Evolutionary conservation across 2,797 vertebrate species (phyloP).

Genomic region (Furcifer pardalis): DNA sequence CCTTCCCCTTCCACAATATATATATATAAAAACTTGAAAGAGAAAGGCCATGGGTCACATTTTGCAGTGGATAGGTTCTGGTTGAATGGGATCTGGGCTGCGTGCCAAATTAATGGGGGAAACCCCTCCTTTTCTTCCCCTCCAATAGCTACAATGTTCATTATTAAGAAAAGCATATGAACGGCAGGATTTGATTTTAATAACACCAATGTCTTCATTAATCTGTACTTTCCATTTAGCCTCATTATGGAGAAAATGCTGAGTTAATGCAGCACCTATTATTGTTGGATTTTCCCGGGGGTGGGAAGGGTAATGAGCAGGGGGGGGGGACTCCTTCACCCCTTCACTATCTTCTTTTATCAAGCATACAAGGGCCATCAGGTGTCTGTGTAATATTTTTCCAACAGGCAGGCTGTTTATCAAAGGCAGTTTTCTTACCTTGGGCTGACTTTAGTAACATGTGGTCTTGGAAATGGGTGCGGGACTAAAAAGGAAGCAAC

Average conservation of each 20-base stretch:
- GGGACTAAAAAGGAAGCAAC: constrained; percentile 1
- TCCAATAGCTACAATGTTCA: constrained; percentile 88
- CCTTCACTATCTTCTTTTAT: constrained; percentile 73
- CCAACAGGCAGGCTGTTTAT: constrained; percentile 68
- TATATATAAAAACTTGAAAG: constrained; percentile 77
- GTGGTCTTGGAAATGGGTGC: neutral
- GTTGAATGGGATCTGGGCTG: constrained; percentile 95
- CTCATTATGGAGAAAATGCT: constrained; percentile 83
- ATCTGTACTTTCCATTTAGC: constrained; percentile 82
- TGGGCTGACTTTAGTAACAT: constrained; percentile 49
- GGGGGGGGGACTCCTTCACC: neutral
- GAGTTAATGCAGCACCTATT: constrained; percentile 79
- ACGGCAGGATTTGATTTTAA: constrained; percentile 93
- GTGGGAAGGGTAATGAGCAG: neutral
- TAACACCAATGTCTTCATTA: constrained; percentile 93
- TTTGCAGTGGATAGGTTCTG: constrained; percentile 93
- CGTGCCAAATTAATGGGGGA: constrained; percentile 89
- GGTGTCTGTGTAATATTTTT: constrained; percentile 81
- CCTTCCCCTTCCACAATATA: constrained; percentile 67
- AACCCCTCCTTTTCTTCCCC: constrained; percentile 88
- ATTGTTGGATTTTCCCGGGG: constrained; percentile 78
- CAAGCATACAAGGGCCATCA: constrained; percentile 80
- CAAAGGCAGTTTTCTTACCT: constrained; percentile 73
- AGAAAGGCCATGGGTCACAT: constrained; percentile 88
- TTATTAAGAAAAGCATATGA: constrained; percentile 92